These are phyloP conservation scores for Papilio machaon DNA, from an alignment of 1,140 invertebrate species.

Conservation along the genomic window DNA sequence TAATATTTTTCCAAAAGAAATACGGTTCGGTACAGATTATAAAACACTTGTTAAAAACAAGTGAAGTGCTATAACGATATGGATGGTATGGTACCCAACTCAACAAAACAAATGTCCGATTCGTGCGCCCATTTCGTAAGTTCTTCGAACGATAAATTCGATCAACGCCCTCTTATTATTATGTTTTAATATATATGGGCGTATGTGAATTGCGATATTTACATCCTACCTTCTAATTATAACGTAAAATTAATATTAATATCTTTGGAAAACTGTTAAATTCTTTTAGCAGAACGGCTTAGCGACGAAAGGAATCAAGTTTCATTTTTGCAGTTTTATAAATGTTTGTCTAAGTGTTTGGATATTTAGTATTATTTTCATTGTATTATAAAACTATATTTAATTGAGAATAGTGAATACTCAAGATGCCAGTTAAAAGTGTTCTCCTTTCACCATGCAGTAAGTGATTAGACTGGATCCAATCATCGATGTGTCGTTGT, in stretches of 20 bases:
- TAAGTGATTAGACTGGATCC: slow-evolving; percentile 64
- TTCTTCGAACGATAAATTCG: slow-evolving; percentile 76
- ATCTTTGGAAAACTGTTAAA: slow-evolving; percentile 55
- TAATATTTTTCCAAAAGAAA: not conserved
- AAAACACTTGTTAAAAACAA: slow-evolving; percentile 50
- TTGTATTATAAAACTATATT: slow-evolving; percentile 31
- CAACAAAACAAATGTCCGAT: slow-evolving; percentile 83
- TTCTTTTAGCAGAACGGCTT: slow-evolving; percentile 60
- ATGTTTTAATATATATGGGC: slow-evolving; percentile 53
- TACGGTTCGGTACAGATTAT: slow-evolving; percentile 19
- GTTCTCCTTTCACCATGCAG: slow-evolving; percentile 72
- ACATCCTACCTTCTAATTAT: slow-evolving; percentile 49
- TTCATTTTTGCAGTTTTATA: slow-evolving; percentile 68
- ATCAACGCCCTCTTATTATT: slow-evolving; percentile 65
- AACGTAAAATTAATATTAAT: slow-evolving; percentile 50
- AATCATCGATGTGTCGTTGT: slow-evolving; percentile 68
- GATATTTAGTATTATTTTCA: slow-evolving; percentile 50
- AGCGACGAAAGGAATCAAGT: slow-evolving; percentile 76
- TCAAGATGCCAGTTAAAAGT: slow-evolving; percentile 74
- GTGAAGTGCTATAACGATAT: slow-evolving; percentile 54
- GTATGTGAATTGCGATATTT: slow-evolving; percentile 51
- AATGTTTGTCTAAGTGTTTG: slow-evolving; percentile 66
- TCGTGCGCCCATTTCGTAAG: slow-evolving; percentile 81
- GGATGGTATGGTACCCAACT: slow-evolving; percentile 55
- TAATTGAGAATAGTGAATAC: slow-evolving; percentile 39